phyloP scores from a whole-genome alignment of 2,113 vertebrate species.

The Proteles cristata region DNA sequence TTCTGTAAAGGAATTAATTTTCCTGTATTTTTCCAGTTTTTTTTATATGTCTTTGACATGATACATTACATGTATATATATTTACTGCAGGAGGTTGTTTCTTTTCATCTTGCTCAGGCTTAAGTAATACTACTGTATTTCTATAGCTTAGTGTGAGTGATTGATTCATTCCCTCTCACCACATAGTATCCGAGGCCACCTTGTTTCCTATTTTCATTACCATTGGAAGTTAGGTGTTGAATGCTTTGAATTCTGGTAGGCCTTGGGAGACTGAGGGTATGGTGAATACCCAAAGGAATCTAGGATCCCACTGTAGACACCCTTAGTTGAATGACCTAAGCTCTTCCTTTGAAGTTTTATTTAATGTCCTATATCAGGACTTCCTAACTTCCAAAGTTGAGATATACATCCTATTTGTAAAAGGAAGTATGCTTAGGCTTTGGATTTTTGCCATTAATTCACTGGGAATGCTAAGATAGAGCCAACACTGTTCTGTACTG shows the following conservation, averaged over 20 bases:
- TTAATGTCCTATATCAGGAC: neutral
- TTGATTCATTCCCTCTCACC: neutral
- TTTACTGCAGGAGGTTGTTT: neutral
- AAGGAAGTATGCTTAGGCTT: neutral
- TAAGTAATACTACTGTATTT: accelerated
- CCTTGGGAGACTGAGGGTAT: neutral
- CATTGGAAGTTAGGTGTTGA: neutral
- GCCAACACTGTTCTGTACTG: neutral
- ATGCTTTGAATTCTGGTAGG: neutral
- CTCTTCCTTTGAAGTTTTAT: neutral
- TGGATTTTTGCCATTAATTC: neutral
- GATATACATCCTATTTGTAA: neutral
- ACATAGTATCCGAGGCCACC: neutral
- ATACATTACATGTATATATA: neutral
- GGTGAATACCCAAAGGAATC: neutral
- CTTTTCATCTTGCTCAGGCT: neutral
- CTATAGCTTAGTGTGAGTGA: neutral
- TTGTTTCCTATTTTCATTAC: neutral
- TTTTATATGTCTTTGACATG: neutral
- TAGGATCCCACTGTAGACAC: neutral
- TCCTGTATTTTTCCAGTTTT: neutral
- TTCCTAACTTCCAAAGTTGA: neutral
- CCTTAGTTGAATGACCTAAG: neutral
- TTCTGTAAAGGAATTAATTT: neutral
- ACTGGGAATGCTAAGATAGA: neutral